Evolutionary conservation across 2,113 vertebrate species (phyloP).

Genomic region (Charina bottae): DNA sequence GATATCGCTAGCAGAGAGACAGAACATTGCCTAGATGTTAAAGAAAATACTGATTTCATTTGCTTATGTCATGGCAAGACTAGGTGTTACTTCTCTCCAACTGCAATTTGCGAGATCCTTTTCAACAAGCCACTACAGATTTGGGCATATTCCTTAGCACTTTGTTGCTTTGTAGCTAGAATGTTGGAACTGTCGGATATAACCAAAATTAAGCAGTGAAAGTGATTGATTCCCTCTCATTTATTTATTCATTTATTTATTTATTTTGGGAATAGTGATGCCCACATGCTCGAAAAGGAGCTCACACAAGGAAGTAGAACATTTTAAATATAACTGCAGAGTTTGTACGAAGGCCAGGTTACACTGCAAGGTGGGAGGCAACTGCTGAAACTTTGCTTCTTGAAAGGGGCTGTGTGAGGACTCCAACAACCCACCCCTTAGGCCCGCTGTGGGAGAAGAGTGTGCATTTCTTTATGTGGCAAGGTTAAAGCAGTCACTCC

Average conservation of each 20-base stretch:
- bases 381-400: background rate
- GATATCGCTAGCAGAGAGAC: background rate
- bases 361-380: background rate
- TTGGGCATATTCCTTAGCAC: background rate
- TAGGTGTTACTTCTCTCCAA: background rate
- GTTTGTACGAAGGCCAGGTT: background rate
- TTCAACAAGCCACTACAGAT: background rate
- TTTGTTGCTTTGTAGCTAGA: background rate
- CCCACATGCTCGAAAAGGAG: background rate
- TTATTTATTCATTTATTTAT: background rate
- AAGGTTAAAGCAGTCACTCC: background rate
- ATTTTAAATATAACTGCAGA: background rate
- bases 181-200: background rate
- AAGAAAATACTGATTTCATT: background rate
- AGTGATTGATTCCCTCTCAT: background rate
- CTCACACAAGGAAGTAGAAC: background rate
- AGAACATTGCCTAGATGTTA: background rate
- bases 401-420: background rate
- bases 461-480: background rate
- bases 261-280: background rate
- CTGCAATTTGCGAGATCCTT: background rate
- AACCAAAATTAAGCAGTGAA: background rate
- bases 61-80: background rate
- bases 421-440: background rate
- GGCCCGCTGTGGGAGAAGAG: background rate